Percentiles rank a stretch among this genome's conserved stretches.
Evolutionary conservation across 1,140 invertebrate species (phyloP).

Genomic region (Mactra quadrangularis): DNA sequence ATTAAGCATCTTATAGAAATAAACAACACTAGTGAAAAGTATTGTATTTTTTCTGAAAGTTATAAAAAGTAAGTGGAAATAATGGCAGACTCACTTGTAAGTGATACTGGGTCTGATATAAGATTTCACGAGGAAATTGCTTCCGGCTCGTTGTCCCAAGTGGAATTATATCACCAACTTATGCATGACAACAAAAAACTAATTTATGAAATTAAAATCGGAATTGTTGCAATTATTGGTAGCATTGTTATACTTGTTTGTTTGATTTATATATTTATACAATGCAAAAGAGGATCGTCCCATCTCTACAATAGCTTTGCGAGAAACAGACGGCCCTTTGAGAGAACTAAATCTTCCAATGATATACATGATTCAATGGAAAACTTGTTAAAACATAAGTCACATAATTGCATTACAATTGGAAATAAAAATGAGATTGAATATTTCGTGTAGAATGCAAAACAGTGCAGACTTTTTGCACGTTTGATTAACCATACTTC

Average conservation of each 20-base stretch:
- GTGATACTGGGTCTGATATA: slow-evolving; percentile 44
- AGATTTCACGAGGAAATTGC: slow-evolving; percentile 53
- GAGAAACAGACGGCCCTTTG: slow-evolving; percentile 27
- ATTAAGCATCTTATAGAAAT: no score
- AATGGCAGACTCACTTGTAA: background rate
- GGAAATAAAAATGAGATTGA: slow-evolving; percentile 22
- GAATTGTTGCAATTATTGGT: slow-evolving; percentile 50
- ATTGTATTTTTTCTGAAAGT: no score
- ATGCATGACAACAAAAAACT: slow-evolving; percentile 62
- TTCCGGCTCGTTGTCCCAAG: slow-evolving; percentile 40
- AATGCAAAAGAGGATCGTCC: slow-evolving; percentile 36
- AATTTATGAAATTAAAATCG: slow-evolving; percentile 56
- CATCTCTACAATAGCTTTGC: slow-evolving; percentile 20
- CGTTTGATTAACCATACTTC: background rate
- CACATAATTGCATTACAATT: slow-evolving; percentile 31
- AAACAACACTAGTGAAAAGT: no score
- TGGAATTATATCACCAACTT: slow-evolving; percentile 50
- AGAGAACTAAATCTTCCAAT: background rate
- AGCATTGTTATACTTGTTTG: slow-evolving; percentile 36
- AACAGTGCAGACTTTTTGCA: background rate
- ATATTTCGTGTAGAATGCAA: slow-evolving; percentile 24
- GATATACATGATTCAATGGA: slow-evolving; percentile 35
- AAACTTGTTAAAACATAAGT: slow-evolving; percentile 39
- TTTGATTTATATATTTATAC: slow-evolving; percentile 48
- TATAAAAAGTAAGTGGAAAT: no score